A percentile compares a stretch with the other conserved stretches of the same genome.
Evolutionary conservation across 2,888 invertebrate species (phyloP).

Genomic region (Drosophila diplacantha): DNA sequence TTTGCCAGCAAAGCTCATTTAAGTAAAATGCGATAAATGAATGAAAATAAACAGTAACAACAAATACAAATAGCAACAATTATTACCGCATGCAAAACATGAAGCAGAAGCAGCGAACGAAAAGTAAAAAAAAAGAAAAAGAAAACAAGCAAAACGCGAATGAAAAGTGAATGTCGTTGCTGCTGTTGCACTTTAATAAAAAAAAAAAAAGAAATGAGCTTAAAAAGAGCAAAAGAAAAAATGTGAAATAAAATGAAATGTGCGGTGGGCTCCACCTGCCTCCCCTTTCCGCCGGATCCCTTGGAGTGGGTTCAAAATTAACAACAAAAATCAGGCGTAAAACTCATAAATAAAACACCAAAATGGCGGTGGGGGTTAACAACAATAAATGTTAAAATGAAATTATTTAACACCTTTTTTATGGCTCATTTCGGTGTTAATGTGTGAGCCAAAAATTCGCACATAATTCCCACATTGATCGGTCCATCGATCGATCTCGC

Average conservation of each 20-base stretch:
- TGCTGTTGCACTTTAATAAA: constrained; percentile 42
- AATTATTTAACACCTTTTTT: constrained; percentile 55
- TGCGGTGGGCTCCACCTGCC: constrained; percentile 11
- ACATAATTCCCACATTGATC: constrained; percentile 23
- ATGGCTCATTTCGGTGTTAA: constrained; percentile 42
- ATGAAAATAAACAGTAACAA: constrained; percentile 17
- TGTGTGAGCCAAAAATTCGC: constrained; percentile 22
- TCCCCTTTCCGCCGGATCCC: constrained; percentile 7
- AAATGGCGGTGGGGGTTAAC: constrained; percentile 19
- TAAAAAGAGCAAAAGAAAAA: neutral
- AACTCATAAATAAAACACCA: constrained; percentile 37
- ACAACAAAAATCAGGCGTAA: constrained; percentile 34
- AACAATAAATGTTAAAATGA: constrained; percentile 35
- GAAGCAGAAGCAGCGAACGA: constrained; percentile 4
- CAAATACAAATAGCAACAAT: constrained; percentile 17
- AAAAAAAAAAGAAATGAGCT: constrained; percentile 8
- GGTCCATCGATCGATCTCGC: constrained; percentile 2
- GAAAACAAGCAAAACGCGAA: constrained; percentile 14
- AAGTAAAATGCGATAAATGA: constrained; percentile 11
- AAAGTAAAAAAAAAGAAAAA: constrained; percentile 4
- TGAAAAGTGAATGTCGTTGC: constrained; percentile 54
- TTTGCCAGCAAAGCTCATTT: neutral
- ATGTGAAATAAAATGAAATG: constrained; percentile 44
- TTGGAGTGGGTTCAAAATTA: constrained; percentile 13
- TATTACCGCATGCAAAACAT: constrained; percentile 35